Conservation (phyloP, 2,113 vertebrate species). For the Pheucticus melanocephalus region DNA sequence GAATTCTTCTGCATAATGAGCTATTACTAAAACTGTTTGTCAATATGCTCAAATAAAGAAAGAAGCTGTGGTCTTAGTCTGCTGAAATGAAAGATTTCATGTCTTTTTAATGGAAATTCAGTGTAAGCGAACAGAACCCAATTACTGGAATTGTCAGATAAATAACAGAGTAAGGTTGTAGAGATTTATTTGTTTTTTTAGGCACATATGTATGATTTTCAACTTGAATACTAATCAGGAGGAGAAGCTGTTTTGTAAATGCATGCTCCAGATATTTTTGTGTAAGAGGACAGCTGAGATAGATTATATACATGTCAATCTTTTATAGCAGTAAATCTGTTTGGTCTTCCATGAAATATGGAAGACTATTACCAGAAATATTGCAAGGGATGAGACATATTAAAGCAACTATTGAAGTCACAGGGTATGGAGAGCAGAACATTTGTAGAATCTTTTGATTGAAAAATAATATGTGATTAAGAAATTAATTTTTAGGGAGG, state of each 20-base stretch:
- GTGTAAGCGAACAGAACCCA: not conserved
- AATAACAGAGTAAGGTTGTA: not conserved
- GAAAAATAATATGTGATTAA: not conserved
- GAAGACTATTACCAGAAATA: not conserved
- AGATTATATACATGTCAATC: not conserved
- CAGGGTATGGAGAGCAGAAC: not conserved
- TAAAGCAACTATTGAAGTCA: not conserved
- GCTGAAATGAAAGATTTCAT: not conserved
- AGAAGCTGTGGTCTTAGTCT: not conserved
- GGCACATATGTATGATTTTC: not conserved
- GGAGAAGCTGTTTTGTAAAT: not conserved
- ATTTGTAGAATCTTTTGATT: not conserved
- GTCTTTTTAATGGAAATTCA: constrained; percentile 3
- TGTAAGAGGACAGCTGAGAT: constrained; percentile 2
- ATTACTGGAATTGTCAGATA: constrained; percentile 37
- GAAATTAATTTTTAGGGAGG: not conserved
- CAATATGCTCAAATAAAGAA: not conserved
- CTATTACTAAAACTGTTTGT: not conserved
- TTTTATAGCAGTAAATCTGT: not conserved
- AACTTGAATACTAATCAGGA: not conserved
- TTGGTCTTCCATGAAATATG: constrained; percentile 20
- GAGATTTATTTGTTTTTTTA: constrained; percentile 15
- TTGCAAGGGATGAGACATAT: not conserved
- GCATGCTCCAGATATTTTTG: not conserved
- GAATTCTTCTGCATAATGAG: not conserved